A percentile compares a stretch with the other conserved stretches of the same genome.
Conservation (phyloP, 2,797 vertebrate species). For the Rhinophrynus dorsalis region DNA sequence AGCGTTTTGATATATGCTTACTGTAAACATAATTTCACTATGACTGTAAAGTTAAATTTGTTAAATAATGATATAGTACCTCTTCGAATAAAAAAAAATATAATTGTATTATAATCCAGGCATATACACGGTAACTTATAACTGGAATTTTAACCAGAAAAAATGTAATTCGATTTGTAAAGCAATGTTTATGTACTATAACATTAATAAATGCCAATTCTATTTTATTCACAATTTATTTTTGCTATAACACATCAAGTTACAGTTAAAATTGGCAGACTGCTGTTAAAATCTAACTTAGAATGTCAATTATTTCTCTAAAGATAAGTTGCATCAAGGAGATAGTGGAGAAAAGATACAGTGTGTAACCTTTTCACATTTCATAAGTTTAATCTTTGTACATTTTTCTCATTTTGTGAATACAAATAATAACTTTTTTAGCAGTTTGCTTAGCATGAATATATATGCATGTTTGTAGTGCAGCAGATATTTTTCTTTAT, state of each 20-base stretch:
- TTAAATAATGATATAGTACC: too few species aligned
- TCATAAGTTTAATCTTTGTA: constrained; percentile 3
- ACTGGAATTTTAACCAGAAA: too few species aligned
- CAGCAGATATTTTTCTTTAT: too few species aligned
- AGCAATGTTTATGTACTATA: too few species aligned
- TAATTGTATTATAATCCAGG: too few species aligned
- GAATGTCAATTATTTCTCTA: constrained; percentile 11
- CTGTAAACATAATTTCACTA: too few species aligned
- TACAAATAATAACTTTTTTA: neutral
- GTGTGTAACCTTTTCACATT: constrained; percentile 18
- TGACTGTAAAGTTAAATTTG: too few species aligned
- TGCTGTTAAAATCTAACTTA: constrained; percentile 8
- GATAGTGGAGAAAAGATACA: constrained; percentile 5
- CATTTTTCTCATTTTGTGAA: neutral
- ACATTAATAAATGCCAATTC: too few species aligned
- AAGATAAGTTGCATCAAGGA: neutral
- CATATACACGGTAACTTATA: too few species aligned
- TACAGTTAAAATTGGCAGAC: neutral
- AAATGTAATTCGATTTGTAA: too few species aligned
- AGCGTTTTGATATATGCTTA: too few species aligned
- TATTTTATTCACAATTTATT: constrained; percentile 15
- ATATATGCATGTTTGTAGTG: neutral
- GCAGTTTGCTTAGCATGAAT: neutral
- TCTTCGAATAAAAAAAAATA: too few species aligned
- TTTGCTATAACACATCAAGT: constrained; percentile 5